Percentiles rank a stretch among this genome's conserved stretches.
Conservation (phyloP, 2,888 invertebrate species). For the Alviniconcha strummeri region DNA sequence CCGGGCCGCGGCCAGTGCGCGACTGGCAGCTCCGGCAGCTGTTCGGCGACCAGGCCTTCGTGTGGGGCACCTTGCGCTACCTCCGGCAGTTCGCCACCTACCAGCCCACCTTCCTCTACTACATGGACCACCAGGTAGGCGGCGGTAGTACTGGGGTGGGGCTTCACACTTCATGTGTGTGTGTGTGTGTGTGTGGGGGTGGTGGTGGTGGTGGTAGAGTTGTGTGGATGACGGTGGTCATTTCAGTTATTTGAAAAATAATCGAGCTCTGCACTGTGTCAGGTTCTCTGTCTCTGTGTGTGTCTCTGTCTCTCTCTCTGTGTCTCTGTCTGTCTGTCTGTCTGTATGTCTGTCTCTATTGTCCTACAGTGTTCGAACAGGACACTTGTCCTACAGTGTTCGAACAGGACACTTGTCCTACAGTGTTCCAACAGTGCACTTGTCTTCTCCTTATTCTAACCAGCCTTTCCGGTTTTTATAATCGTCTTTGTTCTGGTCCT, state of each 20-base stretch:
- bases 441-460: too few relatives aligned
- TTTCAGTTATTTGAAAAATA: too few relatives aligned
- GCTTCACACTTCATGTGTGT: neutral
- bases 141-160: neutral
- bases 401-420: too few relatives aligned
- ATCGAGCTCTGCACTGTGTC: too few relatives aligned
- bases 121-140: conserved; percentile 22
- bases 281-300: neutral
- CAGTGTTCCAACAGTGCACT: too few relatives aligned
- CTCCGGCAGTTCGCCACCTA: neutral
- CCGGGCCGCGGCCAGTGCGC: neutral
- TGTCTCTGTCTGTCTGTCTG: neutral
- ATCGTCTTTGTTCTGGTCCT: neutral
- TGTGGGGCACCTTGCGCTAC: neutral
- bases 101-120: conserved; percentile 28
- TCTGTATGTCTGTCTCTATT: neutral
- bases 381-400: too few relatives aligned
- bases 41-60: conserved; percentile 23
- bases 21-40: neutral
- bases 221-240: too few relatives aligned
- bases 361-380: neutral
- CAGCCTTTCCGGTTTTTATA: too few relatives aligned
- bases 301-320: neutral
- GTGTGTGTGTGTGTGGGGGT: conserved; percentile 1
- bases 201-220: neutral